These are phyloP conservation scores for Cygnus buccinator DNA, from an alignment of 2,113 vertebrate genomes.

Conservation along the genomic window DNA sequence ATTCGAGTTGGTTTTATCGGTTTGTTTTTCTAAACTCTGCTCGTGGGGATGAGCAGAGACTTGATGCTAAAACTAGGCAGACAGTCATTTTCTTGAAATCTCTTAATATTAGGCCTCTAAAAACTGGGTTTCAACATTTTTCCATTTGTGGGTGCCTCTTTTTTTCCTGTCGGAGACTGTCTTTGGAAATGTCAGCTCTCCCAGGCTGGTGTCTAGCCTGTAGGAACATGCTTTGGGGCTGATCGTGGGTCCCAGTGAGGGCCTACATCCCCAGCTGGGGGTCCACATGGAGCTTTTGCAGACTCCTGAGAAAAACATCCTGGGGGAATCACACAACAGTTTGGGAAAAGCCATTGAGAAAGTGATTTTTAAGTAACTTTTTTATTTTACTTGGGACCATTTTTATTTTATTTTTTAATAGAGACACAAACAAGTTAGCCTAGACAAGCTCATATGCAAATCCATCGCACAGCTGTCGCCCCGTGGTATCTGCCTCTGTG, in stretches of 20 bases:
- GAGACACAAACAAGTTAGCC: neutral
- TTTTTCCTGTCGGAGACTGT: fast-evolving
- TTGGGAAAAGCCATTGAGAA: neutral
- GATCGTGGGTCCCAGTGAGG: neutral
- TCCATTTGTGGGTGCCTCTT: neutral
- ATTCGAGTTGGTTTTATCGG: neutral
- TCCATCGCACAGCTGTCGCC: neutral
- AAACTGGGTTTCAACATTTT: neutral
- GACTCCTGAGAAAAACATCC: neutral
- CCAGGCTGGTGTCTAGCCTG: neutral
- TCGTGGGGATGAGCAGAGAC: neutral
- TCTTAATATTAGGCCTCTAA: neutral
- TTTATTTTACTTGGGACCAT: neutral
- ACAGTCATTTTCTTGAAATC: neutral
- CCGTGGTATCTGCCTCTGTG: neutral
- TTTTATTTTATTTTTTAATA: neutral
- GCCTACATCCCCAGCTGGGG: neutral
- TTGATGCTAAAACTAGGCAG: neutral
- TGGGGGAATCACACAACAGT: neutral
- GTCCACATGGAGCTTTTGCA: neutral
- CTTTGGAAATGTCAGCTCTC: neutral
- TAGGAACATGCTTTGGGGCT: fast-evolving
- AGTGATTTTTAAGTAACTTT: neutral
- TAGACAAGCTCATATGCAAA: neutral
- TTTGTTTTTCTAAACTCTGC: conserved; percentile 41